These are phyloP conservation scores for Kryptolebias ocellatus DNA, from an alignment of 2,797 vertebrate genomes.

Conservation along the genomic window DNA sequence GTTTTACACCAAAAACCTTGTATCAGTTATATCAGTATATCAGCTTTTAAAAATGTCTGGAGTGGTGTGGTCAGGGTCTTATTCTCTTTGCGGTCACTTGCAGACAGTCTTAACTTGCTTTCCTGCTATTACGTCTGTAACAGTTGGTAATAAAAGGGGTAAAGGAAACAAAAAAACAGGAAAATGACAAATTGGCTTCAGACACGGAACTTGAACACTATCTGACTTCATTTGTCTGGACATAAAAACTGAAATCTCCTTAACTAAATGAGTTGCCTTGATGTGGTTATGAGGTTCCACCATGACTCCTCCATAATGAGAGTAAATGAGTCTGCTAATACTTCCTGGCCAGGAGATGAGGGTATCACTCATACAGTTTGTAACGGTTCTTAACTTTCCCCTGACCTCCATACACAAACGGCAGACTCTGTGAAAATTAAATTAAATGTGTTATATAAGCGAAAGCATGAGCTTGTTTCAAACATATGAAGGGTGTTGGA, in stretches of 20 bases:
- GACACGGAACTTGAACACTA: conserved; percentile 32
- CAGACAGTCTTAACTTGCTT: conserved; percentile 13
- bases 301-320: conserved; percentile 61
- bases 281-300: conserved; percentile 63
- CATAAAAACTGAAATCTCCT: conserved; percentile 19
- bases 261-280: conserved; percentile 29
- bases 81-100: conserved; percentile 8
- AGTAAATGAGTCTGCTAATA: conserved; percentile 54
- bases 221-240: conserved; percentile 34
- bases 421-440: conserved; percentile 15
- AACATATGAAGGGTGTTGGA: too few species aligned
- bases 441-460: background rate
- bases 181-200: conserved; percentile 36
- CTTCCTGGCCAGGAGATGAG: conserved; percentile 42
- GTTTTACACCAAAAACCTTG: too few species aligned
- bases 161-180: conserved; percentile 18
- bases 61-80: too few species aligned
- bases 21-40: too few species aligned
- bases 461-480: too few species aligned
- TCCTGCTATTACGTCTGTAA: conserved; percentile 9
- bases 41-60: too few species aligned
- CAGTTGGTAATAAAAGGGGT: conserved; percentile 4
- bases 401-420: conserved; percentile 17
- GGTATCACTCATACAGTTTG: conserved; percentile 55
- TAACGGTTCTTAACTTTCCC: conserved; percentile 50